Percentiles rank a stretch among this genome's conserved stretches.
Conservation (phyloP, 2,888 invertebrate species). For the Eristalis pertinax region DNA sequence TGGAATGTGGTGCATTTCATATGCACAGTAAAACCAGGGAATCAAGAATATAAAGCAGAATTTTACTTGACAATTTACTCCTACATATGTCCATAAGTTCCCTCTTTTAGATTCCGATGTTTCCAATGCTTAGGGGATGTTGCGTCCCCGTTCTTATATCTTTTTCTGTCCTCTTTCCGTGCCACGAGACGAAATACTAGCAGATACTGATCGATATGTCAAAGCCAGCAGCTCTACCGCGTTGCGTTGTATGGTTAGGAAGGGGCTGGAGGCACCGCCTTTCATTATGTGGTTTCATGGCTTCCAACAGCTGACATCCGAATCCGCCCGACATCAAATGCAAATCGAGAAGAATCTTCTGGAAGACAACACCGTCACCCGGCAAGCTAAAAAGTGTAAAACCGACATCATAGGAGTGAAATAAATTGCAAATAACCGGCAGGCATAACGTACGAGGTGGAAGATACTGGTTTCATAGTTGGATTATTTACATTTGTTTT, state of each 20-base stretch:
- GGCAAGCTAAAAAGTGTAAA: constrained; percentile 76
- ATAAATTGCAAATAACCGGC: constrained; percentile 54
- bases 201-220: constrained; percentile 94
- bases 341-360: constrained; percentile 79
- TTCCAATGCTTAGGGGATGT: constrained; percentile 15
- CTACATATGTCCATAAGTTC: constrained; percentile 11
- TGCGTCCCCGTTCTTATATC: neutral
- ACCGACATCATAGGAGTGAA: constrained; percentile 2
- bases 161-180: constrained; percentile 83
- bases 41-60: constrained; percentile 40
- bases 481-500: constrained; percentile 55
- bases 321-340: constrained; percentile 79
- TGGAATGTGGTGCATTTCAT: constrained; percentile 52
- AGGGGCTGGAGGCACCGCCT: constrained; percentile 94
- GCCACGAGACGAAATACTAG: constrained; percentile 94
- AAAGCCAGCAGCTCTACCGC: constrained; percentile 94
- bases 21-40: constrained; percentile 53
- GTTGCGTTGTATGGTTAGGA: constrained; percentile 93
- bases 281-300: constrained; percentile 97
- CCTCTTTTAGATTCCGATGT: constrained; percentile 7
- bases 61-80: constrained; percentile 44
- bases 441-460: neutral
- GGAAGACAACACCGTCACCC: constrained; percentile 76
- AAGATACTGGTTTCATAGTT: constrained; percentile 11
- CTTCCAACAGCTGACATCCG: constrained; percentile 79